Evolutionary conservation across 2,888 invertebrate genomes (phyloP).

Genomic region (Acleris holmiana): DNA sequence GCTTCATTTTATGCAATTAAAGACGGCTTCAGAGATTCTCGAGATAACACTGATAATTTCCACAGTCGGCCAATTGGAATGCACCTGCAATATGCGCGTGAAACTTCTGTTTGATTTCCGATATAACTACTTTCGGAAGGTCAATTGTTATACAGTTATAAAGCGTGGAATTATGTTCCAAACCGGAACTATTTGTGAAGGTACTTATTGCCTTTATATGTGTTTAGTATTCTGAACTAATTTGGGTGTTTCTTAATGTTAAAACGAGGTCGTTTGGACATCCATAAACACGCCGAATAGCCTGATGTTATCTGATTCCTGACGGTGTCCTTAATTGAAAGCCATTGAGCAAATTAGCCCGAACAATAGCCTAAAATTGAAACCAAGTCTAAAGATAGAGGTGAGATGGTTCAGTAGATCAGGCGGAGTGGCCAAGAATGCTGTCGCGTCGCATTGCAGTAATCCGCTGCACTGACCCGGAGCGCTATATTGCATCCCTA

Average conservation of each 20-base stretch:
- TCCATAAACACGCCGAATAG: neutral
- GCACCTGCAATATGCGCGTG: constrained; percentile 10
- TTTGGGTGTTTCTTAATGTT: neutral
- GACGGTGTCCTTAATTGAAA: neutral
- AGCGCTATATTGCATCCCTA: neutral
- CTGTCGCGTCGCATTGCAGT: constrained; percentile 54
- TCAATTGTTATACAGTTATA: too few relatives aligned
- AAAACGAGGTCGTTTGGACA: neutral
- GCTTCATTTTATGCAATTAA: constrained; percentile 12
- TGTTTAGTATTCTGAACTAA: neutral
- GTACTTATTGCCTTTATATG: too few relatives aligned
- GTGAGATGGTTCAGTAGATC: constrained; percentile 16
- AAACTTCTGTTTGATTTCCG: constrained; percentile 8
- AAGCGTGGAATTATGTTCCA: too few relatives aligned
- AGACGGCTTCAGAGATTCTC: constrained; percentile 4
- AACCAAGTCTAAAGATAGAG: constrained; percentile 26
- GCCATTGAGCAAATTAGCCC: constrained; percentile 1
- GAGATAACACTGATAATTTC: constrained; percentile 24
- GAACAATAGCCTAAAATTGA: constrained; percentile 16
- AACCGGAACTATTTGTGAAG: too few relatives aligned
- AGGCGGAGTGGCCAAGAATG: constrained; percentile 36
- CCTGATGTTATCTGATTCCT: constrained; percentile 3
- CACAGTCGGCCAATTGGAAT: constrained; percentile 8
- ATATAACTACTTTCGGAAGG: too few relatives aligned
- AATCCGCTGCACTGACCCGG: constrained; percentile 41